These are phyloP conservation scores for Bagarius yarrelli DNA, from an alignment of 2,113 vertebrate genomes.

Conservation along the genomic window DNA sequence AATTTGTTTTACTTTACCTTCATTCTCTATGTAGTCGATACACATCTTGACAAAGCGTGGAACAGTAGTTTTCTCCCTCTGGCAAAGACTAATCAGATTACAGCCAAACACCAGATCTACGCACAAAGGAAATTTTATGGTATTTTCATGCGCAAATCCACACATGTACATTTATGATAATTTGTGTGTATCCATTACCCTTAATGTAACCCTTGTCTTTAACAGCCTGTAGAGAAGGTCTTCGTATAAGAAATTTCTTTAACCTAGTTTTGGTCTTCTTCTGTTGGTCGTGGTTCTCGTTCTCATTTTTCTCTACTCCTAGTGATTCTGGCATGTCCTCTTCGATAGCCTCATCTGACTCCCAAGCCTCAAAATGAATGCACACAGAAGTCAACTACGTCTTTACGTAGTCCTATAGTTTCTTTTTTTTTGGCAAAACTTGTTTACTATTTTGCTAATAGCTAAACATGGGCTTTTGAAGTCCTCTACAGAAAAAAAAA, in stretches of 20 bases:
- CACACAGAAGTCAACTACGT: constrained; percentile 34
- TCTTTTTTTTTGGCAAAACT: too few species aligned
- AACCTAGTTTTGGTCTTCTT: constrained; percentile 93
- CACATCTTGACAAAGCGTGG: constrained; percentile 88
- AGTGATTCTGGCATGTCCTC: constrained; percentile 89
- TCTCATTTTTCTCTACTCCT: constrained; percentile 83
- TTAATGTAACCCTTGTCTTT: constrained; percentile 97
- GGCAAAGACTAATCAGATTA: constrained; percentile 85
- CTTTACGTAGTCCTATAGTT: too few species aligned
- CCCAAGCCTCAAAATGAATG: constrained; percentile 69
- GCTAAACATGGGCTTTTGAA: too few species aligned
- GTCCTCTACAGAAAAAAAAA: too few species aligned
- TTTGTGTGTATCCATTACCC: constrained; percentile 68
- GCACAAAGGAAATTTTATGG: constrained; percentile 5
- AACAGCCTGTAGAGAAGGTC: constrained; percentile 91
- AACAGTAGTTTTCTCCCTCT: constrained; percentile 83
- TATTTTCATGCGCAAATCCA: background rate
- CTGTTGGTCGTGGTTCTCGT: constrained; percentile 78
- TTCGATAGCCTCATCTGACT: constrained; percentile 85
- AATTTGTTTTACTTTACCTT: constrained; percentile 61
- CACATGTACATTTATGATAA: background rate
- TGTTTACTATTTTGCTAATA: too few species aligned
- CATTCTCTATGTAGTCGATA: constrained; percentile 90
- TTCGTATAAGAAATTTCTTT: constrained; percentile 91
- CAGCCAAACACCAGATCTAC: constrained; percentile 95